phyloP scores from a whole-genome alignment of 2,888 invertebrate species.

The Aphidoletes aphidimyza region DNA sequence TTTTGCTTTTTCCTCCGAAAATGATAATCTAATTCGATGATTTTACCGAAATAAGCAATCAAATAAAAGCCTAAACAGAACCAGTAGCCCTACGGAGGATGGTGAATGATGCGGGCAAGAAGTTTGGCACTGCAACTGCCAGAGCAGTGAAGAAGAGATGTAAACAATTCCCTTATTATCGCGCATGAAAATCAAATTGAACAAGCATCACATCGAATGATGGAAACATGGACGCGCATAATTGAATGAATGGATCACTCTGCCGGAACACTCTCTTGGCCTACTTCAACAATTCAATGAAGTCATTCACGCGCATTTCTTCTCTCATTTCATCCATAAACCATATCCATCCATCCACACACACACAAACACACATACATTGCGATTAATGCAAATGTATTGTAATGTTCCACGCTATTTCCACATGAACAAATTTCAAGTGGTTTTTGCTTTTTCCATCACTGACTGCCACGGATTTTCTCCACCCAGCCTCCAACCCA shows the following conservation, averaged over 20 bases:
- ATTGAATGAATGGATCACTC: conserved; percentile 33
- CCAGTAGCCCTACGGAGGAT: background rate
- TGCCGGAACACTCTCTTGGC: background rate
- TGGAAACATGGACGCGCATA: conserved; percentile 10
- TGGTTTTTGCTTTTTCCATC: background rate
- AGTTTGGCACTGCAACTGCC: background rate
- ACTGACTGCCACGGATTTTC: background rate
- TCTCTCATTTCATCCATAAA: background rate
- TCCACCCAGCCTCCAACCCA: too few species aligned
- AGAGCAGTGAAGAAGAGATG: too few species aligned
- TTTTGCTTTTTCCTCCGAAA: conserved; percentile 47
- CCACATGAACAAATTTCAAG: conserved; percentile 9
- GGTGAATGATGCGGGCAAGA: background rate
- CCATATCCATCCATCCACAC: too few species aligned
- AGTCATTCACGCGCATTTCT: conserved; percentile 4
- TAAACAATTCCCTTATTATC: conserved; percentile 7
- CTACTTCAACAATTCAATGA: conserved; percentile 42
- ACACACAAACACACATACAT: background rate
- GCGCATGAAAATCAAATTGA: conserved; percentile 1
- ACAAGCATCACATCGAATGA: background rate
- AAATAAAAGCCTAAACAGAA: background rate
- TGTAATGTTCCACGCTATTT: conserved; percentile 9
- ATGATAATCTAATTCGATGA: conserved; percentile 54
- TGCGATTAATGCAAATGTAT: conserved; percentile 42
- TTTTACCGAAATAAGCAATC: conserved; percentile 49